Percentiles rank a stretch among this genome's conserved stretches.
phyloP scores from a whole-genome alignment of 2,888 invertebrate genomes.

The Acrobasis suavella region DNA sequence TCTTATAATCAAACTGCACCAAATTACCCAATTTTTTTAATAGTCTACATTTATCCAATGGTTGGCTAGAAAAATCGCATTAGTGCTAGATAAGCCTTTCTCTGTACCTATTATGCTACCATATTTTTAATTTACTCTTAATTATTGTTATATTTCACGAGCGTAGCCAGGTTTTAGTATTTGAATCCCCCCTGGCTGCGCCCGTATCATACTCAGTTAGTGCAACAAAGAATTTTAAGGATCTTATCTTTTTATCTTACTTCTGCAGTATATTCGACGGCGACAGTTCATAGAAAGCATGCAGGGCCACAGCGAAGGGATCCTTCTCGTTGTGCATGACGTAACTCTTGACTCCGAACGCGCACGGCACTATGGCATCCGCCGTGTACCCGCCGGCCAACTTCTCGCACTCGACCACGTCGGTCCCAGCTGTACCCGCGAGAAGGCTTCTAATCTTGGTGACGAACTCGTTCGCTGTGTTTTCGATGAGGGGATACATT shows the following conservation, averaged over 20 bases:
- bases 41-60: no score
- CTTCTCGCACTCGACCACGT: conserved; percentile 61
- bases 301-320: conserved; percentile 72
- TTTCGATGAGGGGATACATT: conserved; percentile 72
- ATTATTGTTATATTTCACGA: no score
- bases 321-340: conserved; percentile 72
- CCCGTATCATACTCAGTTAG: no score
- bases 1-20: no score
- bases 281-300: conserved; percentile 72
- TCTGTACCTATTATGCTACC: no score
- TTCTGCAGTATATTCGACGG: conserved; percentile 71
- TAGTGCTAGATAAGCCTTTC: no score
- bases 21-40: no score
- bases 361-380: conserved; percentile 76
- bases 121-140: no score
- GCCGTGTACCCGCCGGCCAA: conserved; percentile 74
- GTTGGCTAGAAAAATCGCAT: no score
- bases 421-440: conserved; percentile 24
- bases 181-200: no score
- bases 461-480: conserved; percentile 66
- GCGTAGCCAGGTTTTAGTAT: no score
- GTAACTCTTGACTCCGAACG: conserved; percentile 69
- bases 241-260: conserved; percentile 38
- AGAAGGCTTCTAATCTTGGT: conserved; percentile 47
- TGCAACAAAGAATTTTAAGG: no score